phyloP scores from a whole-genome alignment of 2,113 vertebrate species.

The Haemorhous mexicanus region DNA sequence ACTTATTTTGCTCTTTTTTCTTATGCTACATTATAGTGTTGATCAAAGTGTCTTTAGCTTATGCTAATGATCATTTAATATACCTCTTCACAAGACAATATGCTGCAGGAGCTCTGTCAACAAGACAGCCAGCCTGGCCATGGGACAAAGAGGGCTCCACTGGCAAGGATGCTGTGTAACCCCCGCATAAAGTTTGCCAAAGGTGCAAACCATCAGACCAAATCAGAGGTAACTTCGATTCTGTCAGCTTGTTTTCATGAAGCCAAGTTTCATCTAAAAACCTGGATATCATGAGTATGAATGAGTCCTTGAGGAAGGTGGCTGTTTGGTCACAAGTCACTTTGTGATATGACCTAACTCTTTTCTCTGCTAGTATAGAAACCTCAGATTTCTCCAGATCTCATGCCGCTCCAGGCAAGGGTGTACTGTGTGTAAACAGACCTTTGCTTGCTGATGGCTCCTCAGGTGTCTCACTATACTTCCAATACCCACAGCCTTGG shows the following conservation, averaged over 20 bases:
- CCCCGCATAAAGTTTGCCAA: not conserved
- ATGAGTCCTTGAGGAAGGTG: not conserved
- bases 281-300: accelerated
- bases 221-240: not conserved
- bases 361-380: not conserved
- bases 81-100: not conserved
- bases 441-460: not conserved
- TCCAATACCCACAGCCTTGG: not conserved
- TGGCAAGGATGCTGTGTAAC: not conserved
- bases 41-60: not conserved
- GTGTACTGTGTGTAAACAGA: not conserved
- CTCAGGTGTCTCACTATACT: not conserved
- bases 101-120: not conserved
- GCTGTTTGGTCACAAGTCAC: not conserved
- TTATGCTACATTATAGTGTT: not conserved
- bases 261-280: not conserved
- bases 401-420: not conserved
- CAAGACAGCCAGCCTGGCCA: not conserved
- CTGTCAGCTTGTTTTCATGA: not conserved
- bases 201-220: not conserved
- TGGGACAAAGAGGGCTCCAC: not conserved
- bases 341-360: not conserved
- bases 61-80: not conserved
- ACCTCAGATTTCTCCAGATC: not conserved
- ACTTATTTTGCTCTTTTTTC: not conserved